Evolutionary conservation across 2,113 vertebrate genomes (phyloP).

Genomic region (Urocynchramus pylzowi): DNA sequence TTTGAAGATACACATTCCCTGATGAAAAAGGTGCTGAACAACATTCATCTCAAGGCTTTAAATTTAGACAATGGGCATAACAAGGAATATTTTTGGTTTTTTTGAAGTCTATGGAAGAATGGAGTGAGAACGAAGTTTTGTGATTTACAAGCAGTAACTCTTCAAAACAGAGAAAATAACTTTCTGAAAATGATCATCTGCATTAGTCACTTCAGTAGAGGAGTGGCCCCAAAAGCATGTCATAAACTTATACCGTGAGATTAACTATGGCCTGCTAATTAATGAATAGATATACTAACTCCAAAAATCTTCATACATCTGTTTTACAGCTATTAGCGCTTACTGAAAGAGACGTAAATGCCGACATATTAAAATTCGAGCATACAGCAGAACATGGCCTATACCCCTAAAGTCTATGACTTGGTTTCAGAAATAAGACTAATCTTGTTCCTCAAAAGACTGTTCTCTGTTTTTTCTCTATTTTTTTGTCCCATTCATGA

Average conservation of each 20-base stretch:
- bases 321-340: not conserved
- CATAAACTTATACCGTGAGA: not conserved
- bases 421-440: not conserved
- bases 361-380: not conserved
- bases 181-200: not conserved
- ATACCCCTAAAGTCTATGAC: not conserved
- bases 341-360: not conserved
- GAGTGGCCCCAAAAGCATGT: not conserved
- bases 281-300: not conserved
- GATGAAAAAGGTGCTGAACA: not conserved
- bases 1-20: not conserved
- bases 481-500: not conserved
- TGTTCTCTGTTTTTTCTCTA: not conserved
- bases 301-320: not conserved
- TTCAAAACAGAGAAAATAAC: not conserved
- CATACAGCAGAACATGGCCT: not conserved
- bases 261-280: not conserved
- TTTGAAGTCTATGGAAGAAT: not conserved
- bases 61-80: not conserved
- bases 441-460: not conserved
- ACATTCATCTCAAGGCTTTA: not conserved
- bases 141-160: not conserved
- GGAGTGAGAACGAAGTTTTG: not conserved
- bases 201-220: not conserved
- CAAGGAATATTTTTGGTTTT: not conserved